Percentiles rank a stretch among this genome's conserved stretches.
phyloP scores from a whole-genome alignment of 2,113 vertebrate species.

The Chelonoidis abingdonii region DNA sequence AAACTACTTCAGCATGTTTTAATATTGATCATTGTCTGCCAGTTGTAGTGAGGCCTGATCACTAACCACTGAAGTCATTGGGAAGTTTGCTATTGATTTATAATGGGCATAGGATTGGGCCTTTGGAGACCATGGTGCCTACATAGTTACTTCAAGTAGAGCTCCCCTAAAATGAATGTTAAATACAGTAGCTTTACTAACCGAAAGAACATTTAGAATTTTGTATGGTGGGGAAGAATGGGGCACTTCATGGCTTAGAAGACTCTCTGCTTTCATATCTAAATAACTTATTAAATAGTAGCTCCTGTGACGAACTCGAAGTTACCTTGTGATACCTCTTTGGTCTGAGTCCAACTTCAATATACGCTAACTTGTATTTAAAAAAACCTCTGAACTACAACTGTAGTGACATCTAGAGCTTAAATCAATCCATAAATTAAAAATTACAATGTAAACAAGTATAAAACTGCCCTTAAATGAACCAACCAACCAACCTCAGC shows the following conservation, averaged over 20 bases:
- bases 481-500: not conserved
- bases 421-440: not conserved
- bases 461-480: not conserved
- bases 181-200: not conserved
- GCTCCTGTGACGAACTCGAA: constrained; percentile 27
- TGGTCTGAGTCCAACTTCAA: not conserved
- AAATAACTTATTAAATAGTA: not conserved
- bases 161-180: not conserved
- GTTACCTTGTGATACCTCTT: not conserved
- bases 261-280: not conserved
- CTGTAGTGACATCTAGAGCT: not conserved
- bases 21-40: not conserved
- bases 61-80: not conserved
- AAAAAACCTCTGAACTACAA: not conserved
- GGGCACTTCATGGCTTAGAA: not conserved
- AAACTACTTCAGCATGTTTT: not conserved
- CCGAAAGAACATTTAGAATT: not conserved
- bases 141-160: not conserved
- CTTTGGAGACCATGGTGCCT: not conserved
- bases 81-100: not conserved
- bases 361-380: not conserved
- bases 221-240: not conserved
- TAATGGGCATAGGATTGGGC: not conserved
- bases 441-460: not conserved
- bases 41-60: not conserved